Base-by-base conservation (phyloP, 2,888 invertebrate genomes). In the Agrotis ipsilon region DNA sequence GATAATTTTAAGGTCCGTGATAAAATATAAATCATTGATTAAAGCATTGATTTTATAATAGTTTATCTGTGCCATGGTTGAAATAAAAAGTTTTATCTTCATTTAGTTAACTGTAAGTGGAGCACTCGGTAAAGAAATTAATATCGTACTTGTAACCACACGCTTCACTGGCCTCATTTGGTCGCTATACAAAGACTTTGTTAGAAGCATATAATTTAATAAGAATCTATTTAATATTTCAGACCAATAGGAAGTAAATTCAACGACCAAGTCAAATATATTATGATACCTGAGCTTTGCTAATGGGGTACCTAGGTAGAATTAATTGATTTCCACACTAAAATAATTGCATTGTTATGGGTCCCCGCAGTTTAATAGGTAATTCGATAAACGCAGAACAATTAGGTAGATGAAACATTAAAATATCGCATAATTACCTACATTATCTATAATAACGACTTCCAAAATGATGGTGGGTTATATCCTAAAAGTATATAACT, bases 121-220 rank as follows among this genome's bases (percentile, higher is more conserved):
- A 60, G 21, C 74, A 68, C 60, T 65, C 58, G 58, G 70, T 63
- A 57, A 48, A 71, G 76, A 68, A 75, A 80, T 83, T 68, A 80
- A 80, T 80, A 80, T 68, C 24, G 52, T 67, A 66, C 61, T 46
- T 65, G 58, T 68, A 73, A 81, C 72, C 76, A 73, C 73, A 76
- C 63, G 64, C 66, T 65, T 64, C 69, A 63, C 75, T 79, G 70
- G 19, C 81, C 77, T 59, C 63, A 68, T 77, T 74, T 72, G n/a
- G 32, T 72, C 57, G 39, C 54, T 24, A 21, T 52, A 64, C 60
- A 63, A 67, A 74, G 27, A 62, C 54, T 66, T 45, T 57, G 14
- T 67, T 66, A 32, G 24, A 55, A 60, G 57, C 21, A 27, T 69
- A 68, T 54, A 43, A 32, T 45, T 81, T 68, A 67, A 71, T 46